Base-by-base conservation (phyloP, 2,888 invertebrate species). In the Glomeris marginata region DNA sequence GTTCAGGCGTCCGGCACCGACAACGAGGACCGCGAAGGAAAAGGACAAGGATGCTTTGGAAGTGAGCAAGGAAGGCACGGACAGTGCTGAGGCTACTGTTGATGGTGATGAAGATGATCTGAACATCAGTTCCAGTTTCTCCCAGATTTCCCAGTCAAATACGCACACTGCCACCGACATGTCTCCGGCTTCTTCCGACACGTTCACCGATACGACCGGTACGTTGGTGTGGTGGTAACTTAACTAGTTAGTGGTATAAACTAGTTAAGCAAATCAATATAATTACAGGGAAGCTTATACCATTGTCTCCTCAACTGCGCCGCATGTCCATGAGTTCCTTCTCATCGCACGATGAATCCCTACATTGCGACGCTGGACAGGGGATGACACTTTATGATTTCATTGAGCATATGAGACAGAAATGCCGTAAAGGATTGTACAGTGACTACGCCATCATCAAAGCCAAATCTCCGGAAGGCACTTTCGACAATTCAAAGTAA, bases 391-490 rank as follows among this genome's bases (percentile, higher is more conserved):
- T 87, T 60, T 74, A 76, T 50, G 83, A 84, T 67, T 77, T 88
- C 63, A 77, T 86, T 56, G 78, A 80, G 55, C 77, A 81, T 58
- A 77, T 86, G 57, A 78, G 80, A 56, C 73, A 77, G 60, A 77
- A 81, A 56, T 84, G 85, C 45, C 77, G 85, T 44, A 76, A 78
- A 57, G 92, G 91, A 11, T 77, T 94, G 54, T 74, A 78, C 61
- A 78, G 80, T 56, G 92, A 94, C 69, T 95, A 94, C 73, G 77
- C 81, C 41, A 85, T 86, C 62, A 86, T 94, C 56, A 79, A 88
- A 61, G 75, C 77, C 58, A 75, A 84, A 60, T 81, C 84, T 56
- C 86, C 87, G 34, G 77, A 78, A 58, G 92, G 92, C 56, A 83
- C 88, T 59, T 94, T 94, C 70, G 80, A 80, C 60, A 78, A 81